Base-by-base conservation (phyloP, 2,888 invertebrate genomes). In the Gymnoscelis rufifasciata region DNA sequence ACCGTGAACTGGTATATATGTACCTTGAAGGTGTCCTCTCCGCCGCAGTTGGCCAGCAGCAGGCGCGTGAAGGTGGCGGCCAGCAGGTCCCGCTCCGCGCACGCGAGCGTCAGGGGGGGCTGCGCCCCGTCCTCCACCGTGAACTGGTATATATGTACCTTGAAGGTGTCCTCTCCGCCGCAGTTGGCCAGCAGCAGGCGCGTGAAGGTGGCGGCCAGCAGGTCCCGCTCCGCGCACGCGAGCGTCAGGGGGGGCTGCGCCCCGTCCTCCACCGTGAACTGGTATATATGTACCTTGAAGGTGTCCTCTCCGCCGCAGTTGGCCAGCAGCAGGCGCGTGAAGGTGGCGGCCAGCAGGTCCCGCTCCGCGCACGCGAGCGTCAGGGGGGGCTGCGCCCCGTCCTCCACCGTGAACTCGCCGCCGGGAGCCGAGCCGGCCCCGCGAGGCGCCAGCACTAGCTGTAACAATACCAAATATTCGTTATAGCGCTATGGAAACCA, bases 261-360 rank as follows among this genome's bases (percentile, higher is more conserved):
- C 71, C 97, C 97, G 74, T 97, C 97, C 68, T 97, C 97, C 59
- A 98, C 93, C 4, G 93, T 91, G 74, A 97, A 94, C 45, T 93
- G 91, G 1, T n/a, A n/a, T 24, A 6, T 7, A 10, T 3, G 3
- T 27, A 45, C 90, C 74, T 96, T 96, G 74, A 98, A 97, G 7
- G 96, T 95, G 81, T 97, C 97, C 35, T 97, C 97, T 1, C 97
- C 97, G 39, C 97, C 97, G 76, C 97, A 97, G 87, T 97, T 97
- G 83, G 96, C 96, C 23, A 97, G 86, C 56, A 97, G 90, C 74
- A 97, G 95, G 71, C 95, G 93, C 1, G 97, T 95, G 81, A 96
- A 97, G 13, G 97, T 95, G 49, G 97, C 97, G 3, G 96, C 97
- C 58, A 97, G 94, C 38, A 97, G 94, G 77, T 97, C 96, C 1